Conservation (phyloP, 2,888 invertebrate genomes). For the Plagodis pulveraria region DNA sequence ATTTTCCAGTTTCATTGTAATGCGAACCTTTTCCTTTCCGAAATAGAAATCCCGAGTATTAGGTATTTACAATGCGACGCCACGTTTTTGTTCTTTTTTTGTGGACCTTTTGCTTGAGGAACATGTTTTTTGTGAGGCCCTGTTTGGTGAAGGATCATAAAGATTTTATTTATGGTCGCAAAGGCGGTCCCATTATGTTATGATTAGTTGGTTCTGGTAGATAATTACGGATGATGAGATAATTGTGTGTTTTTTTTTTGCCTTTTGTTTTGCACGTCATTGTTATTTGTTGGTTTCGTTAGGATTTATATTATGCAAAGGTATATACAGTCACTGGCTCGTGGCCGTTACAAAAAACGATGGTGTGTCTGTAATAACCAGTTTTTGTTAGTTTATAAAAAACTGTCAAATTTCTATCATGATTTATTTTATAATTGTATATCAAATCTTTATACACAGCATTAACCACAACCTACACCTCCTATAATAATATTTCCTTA, state of each 20-base stretch:
- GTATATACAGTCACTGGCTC: conserved; percentile 16
- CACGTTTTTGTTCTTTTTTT: conserved; percentile 49
- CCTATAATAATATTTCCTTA: neutral
- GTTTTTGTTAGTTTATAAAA: neutral
- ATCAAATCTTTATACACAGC: too few species aligned
- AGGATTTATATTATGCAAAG: conserved; percentile 39
- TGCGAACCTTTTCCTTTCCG: conserved; percentile 55
- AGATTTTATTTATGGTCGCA: conserved; percentile 63
- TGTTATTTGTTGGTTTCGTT: conserved; percentile 39
- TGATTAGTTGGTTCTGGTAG: conserved; percentile 64
- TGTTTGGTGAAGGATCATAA: conserved; percentile 61
- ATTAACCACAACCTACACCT: too few species aligned
- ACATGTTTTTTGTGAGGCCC: conserved; percentile 63
- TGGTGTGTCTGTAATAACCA: neutral
- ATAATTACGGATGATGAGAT: conserved; percentile 72
- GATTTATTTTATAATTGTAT: too few species aligned
- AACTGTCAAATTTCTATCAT: too few species aligned
- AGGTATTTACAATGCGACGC: conserved; percentile 70
- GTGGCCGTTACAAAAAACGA: conserved; percentile 14
- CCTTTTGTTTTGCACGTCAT: conserved; percentile 33
- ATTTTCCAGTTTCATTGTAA: conserved; percentile 73
- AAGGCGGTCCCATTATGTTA: conserved; percentile 72
- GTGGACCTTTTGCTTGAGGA: conserved; percentile 47
- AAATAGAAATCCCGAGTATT: conserved; percentile 55
- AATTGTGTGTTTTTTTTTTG: conserved; percentile 49